These are phyloP conservation scores for Caenorhabditis sp. DNA, from an alignment of 2,888 invertebrate genomes.

Conservation along the genomic window DNA sequence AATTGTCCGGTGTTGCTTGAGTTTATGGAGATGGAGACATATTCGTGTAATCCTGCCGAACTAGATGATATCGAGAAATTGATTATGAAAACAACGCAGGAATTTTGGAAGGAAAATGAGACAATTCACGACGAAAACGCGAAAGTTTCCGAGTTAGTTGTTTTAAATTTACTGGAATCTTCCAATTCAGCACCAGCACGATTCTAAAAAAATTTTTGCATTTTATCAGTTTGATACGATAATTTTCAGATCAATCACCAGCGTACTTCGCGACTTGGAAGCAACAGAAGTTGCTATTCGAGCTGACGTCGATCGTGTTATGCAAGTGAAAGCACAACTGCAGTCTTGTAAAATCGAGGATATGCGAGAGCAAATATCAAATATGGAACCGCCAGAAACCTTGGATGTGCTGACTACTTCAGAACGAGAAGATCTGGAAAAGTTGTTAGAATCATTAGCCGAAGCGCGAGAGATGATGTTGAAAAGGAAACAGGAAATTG, in stretches of 20 bases:
- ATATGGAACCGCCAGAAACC: neutral
- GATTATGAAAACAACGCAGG: neutral
- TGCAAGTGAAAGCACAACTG: neutral
- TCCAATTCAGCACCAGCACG: too few relatives aligned
- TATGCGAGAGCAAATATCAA: neutral
- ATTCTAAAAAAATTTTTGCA: too few relatives aligned
- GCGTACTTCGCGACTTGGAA: neutral
- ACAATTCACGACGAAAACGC: neutral
- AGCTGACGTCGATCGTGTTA: neutral
- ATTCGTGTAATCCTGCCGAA: neutral
- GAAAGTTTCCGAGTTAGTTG: neutral
- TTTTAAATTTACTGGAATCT: too few relatives aligned
- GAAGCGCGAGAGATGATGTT: neutral
- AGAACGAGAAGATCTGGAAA: neutral
- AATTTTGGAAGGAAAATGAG: neutral
- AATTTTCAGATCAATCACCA: too few relatives aligned
- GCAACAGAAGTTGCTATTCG: neutral
- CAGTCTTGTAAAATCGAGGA: neutral
- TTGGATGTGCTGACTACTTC: neutral
- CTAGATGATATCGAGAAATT: neutral
- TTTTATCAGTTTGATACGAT: too few relatives aligned
- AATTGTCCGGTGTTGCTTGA: neutral
- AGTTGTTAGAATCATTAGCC: neutral
- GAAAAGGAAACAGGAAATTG: neutral
- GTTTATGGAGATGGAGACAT: neutral